Base-by-base conservation (phyloP, 1,140 invertebrate genomes). In the Cyclina sinensis region DNA sequence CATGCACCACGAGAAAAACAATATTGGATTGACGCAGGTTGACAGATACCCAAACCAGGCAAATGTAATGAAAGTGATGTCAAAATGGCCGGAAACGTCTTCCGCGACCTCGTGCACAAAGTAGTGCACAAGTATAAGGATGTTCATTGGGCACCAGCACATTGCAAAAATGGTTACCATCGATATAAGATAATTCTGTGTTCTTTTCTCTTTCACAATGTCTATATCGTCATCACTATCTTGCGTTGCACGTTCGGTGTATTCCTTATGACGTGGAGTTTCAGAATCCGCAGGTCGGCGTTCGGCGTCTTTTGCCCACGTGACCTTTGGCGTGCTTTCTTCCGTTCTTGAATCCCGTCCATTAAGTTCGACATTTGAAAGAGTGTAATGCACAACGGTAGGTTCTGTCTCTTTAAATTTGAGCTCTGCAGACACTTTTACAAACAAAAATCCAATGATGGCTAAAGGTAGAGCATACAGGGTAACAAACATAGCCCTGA, bases 41-140 rank as follows among this genome's bases (percentile, higher is more conserved):
- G 97, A 97, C 48, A 97, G 92, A 88, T 97, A 97, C 1, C 97
- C 97, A 43, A 97, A 94, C 97, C 97, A 97, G 9, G 97, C 96
- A 88, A 97, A 97, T 87, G 97, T 96, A 39, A 97, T 96, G 93
- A 97, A 98, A 1, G 96, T 97, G 27, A 97, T 96, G 91, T 97
- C 97, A 81, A 97, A 97, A 91, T 97, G 96, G 30, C 96, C 96
- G 27, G 95, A 96, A 92, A 97, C 97, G 54, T 97, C 97, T 88
- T 97, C 97, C 0, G 97, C 97, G 93, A 97, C 97, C 87, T 97
- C 97, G 54, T 96, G 95, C 16, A 97, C 94, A 39, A 97, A 96
- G 80, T 97, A 96, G 62, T 97, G 96, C 0, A 97, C 97, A 21
- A 98, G 94, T 90, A 97, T 96, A 2, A 97, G 95, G 46, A 97